phyloP scores from a whole-genome alignment of 2,113 vertebrate species.

The Thermophis baileyi region DNA sequence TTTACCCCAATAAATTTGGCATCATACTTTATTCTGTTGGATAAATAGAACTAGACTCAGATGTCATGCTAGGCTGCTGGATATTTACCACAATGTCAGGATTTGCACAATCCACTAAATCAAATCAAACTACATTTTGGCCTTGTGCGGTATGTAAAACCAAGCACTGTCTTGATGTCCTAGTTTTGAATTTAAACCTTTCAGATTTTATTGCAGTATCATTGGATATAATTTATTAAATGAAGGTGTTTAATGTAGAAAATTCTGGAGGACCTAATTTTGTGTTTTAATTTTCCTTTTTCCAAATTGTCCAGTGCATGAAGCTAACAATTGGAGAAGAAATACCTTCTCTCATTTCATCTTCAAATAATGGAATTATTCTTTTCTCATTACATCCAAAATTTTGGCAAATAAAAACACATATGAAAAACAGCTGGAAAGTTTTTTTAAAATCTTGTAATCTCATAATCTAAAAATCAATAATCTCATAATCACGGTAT shows the following conservation, averaged over 20 bases:
- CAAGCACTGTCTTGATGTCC: not conserved
- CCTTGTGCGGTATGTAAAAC: not conserved
- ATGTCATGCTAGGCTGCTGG: not conserved
- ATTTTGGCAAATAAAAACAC: not conserved
- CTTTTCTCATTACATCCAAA: not conserved
- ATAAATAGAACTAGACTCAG: not conserved
- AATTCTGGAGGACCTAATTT: not conserved
- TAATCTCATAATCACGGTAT: not conserved
- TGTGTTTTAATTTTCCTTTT: not conserved
- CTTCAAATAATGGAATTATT: not conserved
- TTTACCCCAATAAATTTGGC: not conserved
- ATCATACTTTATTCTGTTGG: not conserved
- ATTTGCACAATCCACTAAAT: not conserved
- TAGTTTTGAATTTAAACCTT: not conserved
- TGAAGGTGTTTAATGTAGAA: not conserved
- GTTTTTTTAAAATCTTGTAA: not conserved
- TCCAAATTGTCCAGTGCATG: not conserved
- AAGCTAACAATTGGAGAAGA: not conserved
- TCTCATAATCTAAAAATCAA: not conserved
- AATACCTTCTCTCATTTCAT: not conserved
- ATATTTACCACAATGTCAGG: not conserved
- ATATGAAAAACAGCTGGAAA: not conserved
- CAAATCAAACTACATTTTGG: not conserved
- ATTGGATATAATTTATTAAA: not conserved
- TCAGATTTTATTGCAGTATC: not conserved